Base-by-base conservation (phyloP, 2,797 vertebrate genomes). In the Sebastes nivosus region DNA sequence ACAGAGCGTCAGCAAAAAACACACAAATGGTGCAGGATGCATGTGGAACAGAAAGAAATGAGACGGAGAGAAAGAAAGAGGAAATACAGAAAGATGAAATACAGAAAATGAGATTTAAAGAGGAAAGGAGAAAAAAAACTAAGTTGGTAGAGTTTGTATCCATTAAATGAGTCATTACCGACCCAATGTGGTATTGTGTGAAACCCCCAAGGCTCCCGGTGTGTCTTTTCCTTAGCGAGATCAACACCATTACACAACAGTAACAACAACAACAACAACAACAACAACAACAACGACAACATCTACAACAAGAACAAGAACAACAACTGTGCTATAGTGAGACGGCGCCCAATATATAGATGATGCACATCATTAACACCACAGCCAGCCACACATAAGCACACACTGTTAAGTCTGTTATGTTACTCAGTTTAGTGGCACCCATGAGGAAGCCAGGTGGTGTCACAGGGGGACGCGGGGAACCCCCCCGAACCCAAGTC, bases 241-340 rank as follows among this genome's bases (percentile, higher is more conserved):
- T 93, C 91, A 89, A 94, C 92, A 91, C 89, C 82, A 83, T 92
- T 92, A 92, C 91, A 91, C 93, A 79, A 92, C 83, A 79, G 77
- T 29, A 84, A 81, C 77, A 80, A 84, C 81, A 63, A 86, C 82
- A 74, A 38, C 36, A 38, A 38, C 4, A 38, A 36, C 34, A 65
- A 72, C 57, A 61, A 74, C 60, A 69, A 61, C 38, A 22, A 36
- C 34, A 4, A 36, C 6, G 14, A 46, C 42, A 18, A 85, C 85
- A 73, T 25, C 78, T 27, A 89, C 87, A 50, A 80, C 81, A 73
- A 81, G 60, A 69, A 67, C 42, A 32, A 74, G 8, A 34, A 78
- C 81, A 77, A 83, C 86, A 87, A 89, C 86, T 90, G 93, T 87
- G 93, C 89, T 87, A 93, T 80, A 86, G 81, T 73, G 87, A 89